phyloP scores from a whole-genome alignment of 2,797 vertebrate species.

The Choloepus didactylus region DNA sequence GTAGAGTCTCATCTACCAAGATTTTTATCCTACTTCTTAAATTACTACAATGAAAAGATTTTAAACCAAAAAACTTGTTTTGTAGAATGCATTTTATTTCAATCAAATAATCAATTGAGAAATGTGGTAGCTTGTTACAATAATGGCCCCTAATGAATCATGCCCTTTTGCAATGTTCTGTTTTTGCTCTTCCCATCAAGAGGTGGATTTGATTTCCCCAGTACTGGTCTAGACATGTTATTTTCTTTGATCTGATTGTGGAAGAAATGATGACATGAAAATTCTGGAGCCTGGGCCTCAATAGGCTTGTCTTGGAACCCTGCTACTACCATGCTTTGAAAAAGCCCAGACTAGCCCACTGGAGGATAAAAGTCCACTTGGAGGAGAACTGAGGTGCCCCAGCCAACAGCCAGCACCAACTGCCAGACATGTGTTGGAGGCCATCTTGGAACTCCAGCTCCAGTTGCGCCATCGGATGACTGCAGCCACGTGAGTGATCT shows the following conservation, averaged over 20 bases:
- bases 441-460: not conserved
- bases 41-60: not conserved
- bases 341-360: not conserved
- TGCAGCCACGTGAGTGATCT: rapidly evolving
- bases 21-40: constrained; percentile 35
- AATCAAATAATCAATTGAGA: not conserved
- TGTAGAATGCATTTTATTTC: constrained; percentile 25
- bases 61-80: not conserved
- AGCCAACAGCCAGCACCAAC: not conserved
- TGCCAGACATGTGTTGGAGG: not conserved
- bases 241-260: not conserved
- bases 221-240: not conserved
- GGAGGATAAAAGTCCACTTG: not conserved
- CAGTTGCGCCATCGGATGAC: not conserved
- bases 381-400: not conserved
- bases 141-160: not conserved
- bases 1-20: not conserved
- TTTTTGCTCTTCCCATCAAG: not conserved
- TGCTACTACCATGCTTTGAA: not conserved
- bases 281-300: not conserved
- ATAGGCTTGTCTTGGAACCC: not conserved
- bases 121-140: not conserved
- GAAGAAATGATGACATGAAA: not conserved
- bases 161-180: not conserved
- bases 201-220: not conserved